Conservation (phyloP, 2,888 invertebrate species). For the Melinopterus prodromus region DNA sequence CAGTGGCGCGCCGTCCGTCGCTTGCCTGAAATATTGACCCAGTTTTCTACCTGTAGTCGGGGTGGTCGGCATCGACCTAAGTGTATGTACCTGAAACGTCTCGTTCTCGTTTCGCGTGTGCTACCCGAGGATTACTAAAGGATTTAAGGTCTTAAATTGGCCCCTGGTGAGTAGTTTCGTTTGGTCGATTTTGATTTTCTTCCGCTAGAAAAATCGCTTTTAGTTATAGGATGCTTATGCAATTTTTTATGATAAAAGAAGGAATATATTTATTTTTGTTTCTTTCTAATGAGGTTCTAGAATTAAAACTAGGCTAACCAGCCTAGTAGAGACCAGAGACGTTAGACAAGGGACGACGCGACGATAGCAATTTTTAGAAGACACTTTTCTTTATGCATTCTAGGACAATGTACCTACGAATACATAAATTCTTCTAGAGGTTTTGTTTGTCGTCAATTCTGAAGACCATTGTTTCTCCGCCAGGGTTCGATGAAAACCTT, state of each 20-base stretch:
- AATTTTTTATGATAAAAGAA: neutral
- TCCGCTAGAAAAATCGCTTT: neutral
- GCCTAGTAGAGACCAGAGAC: no score
- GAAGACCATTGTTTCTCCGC: no score
- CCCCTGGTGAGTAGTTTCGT: neutral
- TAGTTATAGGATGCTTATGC: neutral
- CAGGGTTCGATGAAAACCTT: no score
- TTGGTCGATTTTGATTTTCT: neutral
- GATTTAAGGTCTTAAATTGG: neutral
- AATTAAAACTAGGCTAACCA: no score
- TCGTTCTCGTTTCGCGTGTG: neutral
- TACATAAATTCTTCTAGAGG: no score
- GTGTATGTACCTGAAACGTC: neutral
- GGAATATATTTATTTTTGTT: neutral
- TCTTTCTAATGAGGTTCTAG: no score
- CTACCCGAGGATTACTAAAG: neutral
- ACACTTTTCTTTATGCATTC: no score
- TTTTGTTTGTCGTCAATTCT: no score
- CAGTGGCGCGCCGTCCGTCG: slow-evolving; percentile 4
- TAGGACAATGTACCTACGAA: no score
- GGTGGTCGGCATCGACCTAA: neutral
- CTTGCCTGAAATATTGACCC: slow-evolving; percentile 31
- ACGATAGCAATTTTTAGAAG: no score
- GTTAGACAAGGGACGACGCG: no score
- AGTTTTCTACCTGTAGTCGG: slow-evolving; percentile 22